These are phyloP conservation scores for Phragmatobia fuliginosa DNA, from an alignment of 2,888 invertebrate genomes.

Conservation along the genomic window DNA sequence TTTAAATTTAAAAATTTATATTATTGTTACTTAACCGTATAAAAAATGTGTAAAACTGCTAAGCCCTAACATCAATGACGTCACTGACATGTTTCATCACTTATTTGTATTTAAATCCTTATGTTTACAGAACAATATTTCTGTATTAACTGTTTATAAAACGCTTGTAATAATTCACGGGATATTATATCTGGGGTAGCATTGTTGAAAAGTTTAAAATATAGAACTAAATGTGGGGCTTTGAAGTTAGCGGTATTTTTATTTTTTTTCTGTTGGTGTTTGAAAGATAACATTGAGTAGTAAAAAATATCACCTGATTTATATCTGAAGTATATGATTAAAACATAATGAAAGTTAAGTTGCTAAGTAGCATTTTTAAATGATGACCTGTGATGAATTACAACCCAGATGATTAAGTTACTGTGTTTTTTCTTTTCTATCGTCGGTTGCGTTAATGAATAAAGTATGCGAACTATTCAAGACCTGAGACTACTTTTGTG, in stretches of 20 bases:
- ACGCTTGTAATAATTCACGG: slow-evolving; percentile 58
- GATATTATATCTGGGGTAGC: background rate
- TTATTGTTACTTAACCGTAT: background rate
- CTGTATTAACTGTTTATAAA: slow-evolving; percentile 73
- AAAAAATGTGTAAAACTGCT: background rate
- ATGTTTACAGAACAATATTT: slow-evolving; percentile 76
- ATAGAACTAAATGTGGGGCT: background rate
- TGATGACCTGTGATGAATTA: too few relatives aligned
- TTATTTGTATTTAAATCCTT: background rate
- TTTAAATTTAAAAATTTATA: background rate
- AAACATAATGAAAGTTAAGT: too few relatives aligned
- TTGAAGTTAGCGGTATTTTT: background rate
- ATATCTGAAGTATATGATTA: too few relatives aligned
- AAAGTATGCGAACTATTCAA: too few relatives aligned
- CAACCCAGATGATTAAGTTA: too few relatives aligned
- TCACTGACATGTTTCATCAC: background rate
- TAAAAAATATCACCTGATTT: background rate
- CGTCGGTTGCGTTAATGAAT: too few relatives aligned
- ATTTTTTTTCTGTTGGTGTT: background rate
- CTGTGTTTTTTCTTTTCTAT: too few relatives aligned
- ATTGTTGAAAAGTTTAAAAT: background rate
- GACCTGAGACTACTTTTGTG: too few relatives aligned
- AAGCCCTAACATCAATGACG: background rate
- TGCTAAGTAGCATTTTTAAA: too few relatives aligned
- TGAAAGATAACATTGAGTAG: background rate